Evolutionary conservation across 2,113 vertebrate genomes (phyloP).

Genomic region (Strix uralensis): DNA sequence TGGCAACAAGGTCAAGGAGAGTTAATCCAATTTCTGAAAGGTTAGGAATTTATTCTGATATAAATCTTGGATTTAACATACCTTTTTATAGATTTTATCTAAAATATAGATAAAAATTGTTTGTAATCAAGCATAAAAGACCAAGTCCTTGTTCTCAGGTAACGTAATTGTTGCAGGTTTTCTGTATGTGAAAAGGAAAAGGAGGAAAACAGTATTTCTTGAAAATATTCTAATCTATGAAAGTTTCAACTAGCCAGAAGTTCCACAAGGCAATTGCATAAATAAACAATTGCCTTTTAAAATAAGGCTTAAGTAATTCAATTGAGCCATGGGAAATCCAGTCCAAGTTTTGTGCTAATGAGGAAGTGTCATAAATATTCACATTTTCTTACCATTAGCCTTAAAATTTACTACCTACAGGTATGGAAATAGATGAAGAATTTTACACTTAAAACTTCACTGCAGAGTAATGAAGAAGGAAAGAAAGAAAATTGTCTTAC

Average conservation of each 20-base stretch:
- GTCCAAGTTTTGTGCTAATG: constrained; percentile 28
- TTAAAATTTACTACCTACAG: constrained; percentile 44
- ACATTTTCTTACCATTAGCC: constrained; percentile 40
- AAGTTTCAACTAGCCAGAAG: neutral
- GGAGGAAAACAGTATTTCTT: neutral
- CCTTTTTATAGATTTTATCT: neutral
- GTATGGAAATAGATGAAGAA: constrained; percentile 14
- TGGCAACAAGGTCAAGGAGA: neutral
- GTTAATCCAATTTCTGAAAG: neutral
- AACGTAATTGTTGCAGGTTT: neutral
- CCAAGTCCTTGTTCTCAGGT: neutral
- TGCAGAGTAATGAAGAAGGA: constrained; percentile 18
- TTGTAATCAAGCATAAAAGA: neutral
- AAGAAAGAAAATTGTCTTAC: constrained; percentile 48
- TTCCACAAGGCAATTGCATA: constrained; percentile 41
- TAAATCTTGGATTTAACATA: neutral
- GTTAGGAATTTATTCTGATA: neutral
- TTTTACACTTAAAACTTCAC: neutral
- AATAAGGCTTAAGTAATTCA: constrained; percentile 46
- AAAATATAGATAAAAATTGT: neutral
- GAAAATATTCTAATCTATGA: neutral
- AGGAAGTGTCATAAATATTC: constrained; percentile 62
- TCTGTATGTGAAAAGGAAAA: neutral
- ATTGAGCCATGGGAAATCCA: constrained; percentile 31
- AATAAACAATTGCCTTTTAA: constrained; percentile 58